Evolutionary conservation across 2,888 invertebrate species (phyloP), one percentile per base, ranked within the genome.

Genomic region (Pristionchus entomophagus): DNA sequence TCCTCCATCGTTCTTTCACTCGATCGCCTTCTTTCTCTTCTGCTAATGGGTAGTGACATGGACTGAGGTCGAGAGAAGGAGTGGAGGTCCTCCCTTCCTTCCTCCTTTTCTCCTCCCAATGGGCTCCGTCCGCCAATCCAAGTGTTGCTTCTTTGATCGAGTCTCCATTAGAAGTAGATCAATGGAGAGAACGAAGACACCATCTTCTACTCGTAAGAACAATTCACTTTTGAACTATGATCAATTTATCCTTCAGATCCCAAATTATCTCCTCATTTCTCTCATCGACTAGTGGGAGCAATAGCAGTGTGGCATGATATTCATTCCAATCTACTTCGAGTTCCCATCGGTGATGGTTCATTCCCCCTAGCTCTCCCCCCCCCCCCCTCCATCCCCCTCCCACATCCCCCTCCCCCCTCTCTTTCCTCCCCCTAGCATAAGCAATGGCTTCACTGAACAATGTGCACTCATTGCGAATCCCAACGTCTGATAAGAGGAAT

Each of bases 251-350:
- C 10, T 69, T 10, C 38, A 69, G 69, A 69, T 32, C 69, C 69
- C 22, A 6, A 29, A 35, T n/a, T 73, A 3, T 84, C 84, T 32
- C 85, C 85, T 59, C 77, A 56, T 19, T 89, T 90, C 59, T 89
- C 90, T 8, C 86, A 89, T 59, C 86, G 91, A 59, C 87, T 93
- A 38, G 91, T 93, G 12, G 91, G 91, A 35, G 93, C 93, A 12
- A 93, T 93, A 56, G 92, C 93, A n/a, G 89, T 90, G 53, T 93
- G 93, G 93, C 93, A 93, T 86, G 93, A 93, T 84, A 90, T 93
- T 69, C 93, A 93, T 87, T 89, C 91, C 32, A 92, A 90, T 69
- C 88, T 93, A n/a, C 86, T 93, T 26, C 90, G 90, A 84, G 87
- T 93, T 80, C 88, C 89, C n/a, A 86, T 91, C 35, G 91, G 90